A percentile compares a stretch with the other conserved stretches of the same genome.
Evolutionary conservation across 2,888 invertebrate species (phyloP).

Genomic region (Hartigia nigra): DNA sequence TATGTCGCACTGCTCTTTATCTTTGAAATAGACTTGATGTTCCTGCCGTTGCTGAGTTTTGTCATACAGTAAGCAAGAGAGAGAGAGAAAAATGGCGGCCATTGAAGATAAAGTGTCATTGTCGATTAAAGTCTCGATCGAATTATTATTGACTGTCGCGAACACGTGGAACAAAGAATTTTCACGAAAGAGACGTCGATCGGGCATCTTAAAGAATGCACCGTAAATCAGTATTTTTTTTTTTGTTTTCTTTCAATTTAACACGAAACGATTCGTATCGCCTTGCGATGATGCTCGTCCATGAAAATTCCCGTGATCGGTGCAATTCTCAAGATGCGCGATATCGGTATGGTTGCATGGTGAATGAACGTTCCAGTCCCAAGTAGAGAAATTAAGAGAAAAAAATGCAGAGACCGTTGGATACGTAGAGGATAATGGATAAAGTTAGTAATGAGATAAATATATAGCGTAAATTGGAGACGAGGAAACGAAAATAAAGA

Average conservation of each 20-base stretch:
- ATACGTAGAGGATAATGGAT: background rate
- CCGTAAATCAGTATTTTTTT: background rate
- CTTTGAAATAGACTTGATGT: background rate
- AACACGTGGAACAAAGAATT: slow-evolving; percentile 38
- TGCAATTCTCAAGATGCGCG: slow-evolving; percentile 7
- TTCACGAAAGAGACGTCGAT: slow-evolving; percentile 24
- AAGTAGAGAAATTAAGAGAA: background rate
- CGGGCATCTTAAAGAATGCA: slow-evolving; percentile 1
- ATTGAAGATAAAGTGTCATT: background rate
- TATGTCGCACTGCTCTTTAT: background rate
- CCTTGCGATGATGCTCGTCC: background rate
- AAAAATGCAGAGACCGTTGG: background rate
- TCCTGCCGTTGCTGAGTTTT: background rate
- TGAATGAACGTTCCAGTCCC: slow-evolving; percentile 2
- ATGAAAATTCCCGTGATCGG: background rate
- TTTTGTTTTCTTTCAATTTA: background rate
- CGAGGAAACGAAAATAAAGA: background rate
- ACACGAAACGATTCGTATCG: background rate
- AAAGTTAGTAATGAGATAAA: background rate
- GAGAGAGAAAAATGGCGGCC: background rate
- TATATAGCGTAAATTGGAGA: background rate
- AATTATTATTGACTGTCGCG: background rate
- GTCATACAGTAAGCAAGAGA: background rate
- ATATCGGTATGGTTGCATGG: slow-evolving; percentile 5
- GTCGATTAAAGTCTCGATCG: background rate